These are phyloP conservation scores for Myopa testacea DNA, from an alignment of 2,888 invertebrate genomes.

Conservation along the genomic window DNA sequence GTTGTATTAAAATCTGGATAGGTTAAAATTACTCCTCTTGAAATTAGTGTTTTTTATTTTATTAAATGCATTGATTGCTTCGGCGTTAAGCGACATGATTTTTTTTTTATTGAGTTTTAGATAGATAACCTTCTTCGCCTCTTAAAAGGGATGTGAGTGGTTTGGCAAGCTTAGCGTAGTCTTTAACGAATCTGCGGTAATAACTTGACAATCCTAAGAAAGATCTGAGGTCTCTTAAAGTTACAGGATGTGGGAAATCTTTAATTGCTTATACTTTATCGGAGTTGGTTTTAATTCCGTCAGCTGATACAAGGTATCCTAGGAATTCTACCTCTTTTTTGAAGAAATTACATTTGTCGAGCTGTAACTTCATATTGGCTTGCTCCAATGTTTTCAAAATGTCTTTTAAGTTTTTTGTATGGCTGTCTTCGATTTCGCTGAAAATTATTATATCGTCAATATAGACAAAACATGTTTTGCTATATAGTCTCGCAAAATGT, in stretches of 20 bases:
- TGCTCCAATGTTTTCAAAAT: background rate
- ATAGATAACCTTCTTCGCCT: background rate
- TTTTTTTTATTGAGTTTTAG: background rate
- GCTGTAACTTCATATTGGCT: background rate
- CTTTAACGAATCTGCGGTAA: background rate
- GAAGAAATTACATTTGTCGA: background rate
- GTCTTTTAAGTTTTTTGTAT: background rate
- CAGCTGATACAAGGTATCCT: background rate
- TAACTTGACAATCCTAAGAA: background rate
- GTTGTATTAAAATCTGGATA: background rate
- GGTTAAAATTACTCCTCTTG: background rate
- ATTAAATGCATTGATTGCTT: background rate
- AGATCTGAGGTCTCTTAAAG: background rate
- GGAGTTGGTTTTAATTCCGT: background rate
- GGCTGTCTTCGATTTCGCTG: background rate
- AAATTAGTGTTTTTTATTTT: slow-evolving; percentile 21
- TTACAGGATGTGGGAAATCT: background rate
- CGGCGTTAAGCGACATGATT: background rate
- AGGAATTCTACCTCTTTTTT: background rate
- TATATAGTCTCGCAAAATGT: slow-evolving; percentile 40
- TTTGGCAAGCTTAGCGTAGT: slow-evolving; percentile 3
- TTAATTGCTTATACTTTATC: background rate
- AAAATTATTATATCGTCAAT: slow-evolving; percentile 19
- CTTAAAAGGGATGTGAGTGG: background rate
- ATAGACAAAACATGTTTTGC: slow-evolving; percentile 28